Evolutionary conservation across 2,113 vertebrate species (phyloP).

Genomic region (Heterotilapia buettikoferi): DNA sequence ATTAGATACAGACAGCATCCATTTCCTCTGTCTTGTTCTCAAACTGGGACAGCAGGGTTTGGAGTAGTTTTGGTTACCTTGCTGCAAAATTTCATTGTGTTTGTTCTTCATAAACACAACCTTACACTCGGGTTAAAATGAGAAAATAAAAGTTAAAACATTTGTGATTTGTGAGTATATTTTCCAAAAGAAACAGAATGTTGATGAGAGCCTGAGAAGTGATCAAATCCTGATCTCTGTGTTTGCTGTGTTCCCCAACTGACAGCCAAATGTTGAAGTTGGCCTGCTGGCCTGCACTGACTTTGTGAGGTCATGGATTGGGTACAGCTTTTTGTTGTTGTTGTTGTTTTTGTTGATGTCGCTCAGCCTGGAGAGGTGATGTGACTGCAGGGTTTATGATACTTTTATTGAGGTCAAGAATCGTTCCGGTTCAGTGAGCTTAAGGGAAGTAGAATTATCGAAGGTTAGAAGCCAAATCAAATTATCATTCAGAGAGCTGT

Average conservation of each 20-base stretch:
- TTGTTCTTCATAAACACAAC: not conserved
- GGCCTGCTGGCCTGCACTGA: not conserved
- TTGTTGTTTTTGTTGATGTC: not conserved
- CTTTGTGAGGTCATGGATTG: not conserved
- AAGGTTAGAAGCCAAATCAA: not conserved
- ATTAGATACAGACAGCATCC: not conserved
- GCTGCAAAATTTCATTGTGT: not conserved
- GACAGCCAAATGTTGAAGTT: not conserved
- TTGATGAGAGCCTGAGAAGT: not conserved
- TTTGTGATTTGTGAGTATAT: not conserved
- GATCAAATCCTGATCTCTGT: not conserved
- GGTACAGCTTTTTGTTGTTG: not conserved
- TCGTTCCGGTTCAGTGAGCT: not conserved
- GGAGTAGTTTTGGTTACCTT: not conserved
- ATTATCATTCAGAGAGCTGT: slow-evolving; percentile 5
- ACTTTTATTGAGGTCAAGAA: not conserved
- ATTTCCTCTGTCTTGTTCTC: not conserved
- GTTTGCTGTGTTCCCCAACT: not conserved
- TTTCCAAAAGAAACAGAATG: not conserved
- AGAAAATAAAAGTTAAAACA: not conserved
- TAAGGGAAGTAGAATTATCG: not conserved
- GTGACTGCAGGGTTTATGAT: not conserved
- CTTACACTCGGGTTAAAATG: not conserved
- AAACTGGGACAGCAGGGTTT: not conserved
- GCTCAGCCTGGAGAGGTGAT: not conserved